Base-by-base conservation (phyloP, 2,888 invertebrate genomes). In the Zelleria hepariella region DNA sequence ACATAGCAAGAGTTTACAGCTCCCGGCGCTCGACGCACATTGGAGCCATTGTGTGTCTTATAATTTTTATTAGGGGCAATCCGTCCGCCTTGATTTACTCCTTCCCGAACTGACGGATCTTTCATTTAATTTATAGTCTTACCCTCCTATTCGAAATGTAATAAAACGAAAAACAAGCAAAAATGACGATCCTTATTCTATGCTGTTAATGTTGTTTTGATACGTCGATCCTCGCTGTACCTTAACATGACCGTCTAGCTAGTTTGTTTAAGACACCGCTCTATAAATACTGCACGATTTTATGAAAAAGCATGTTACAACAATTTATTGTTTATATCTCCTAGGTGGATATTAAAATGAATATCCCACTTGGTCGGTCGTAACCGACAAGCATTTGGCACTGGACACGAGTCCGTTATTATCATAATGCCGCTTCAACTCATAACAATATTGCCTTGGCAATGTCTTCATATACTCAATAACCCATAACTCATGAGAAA, bases 31-130 rank as follows among this genome's bases (percentile, higher is more conserved):
- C 80, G 80, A 73, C 78, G 80, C 85, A 83, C 84, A 85, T 82
- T 82, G 80, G 78, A 78, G 69, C 78, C 80, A 87, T 88, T 88
- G 87, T 87, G 86, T 85, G 82, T 86, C 84, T 87, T 88, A 88
- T 88, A 88, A 87, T 88, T 88, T 88, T 88, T 87, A 88, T 87
- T 86, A 82, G 84, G 83, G 86, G 86, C 88, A 87, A 88, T 88
- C 84, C 87, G 85, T 86, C 87, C 77, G 78, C 67, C 82, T 86
- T 88, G 88, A 88, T 88, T 88, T 88, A 87, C 87, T 85, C 73
- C 86, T 86, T 87, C 86, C 87, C 86, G 81, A 86, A 86, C 83
- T 86, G 86, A 87, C 83, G 86, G 86, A 86, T 86, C 83, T 86
- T 84, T 80, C 75, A 78, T 86, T 86, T 84, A 85, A 87, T 88